phyloP scores from a whole-genome alignment of 2,797 vertebrate species.

The Rhinoraja longicauda region DNA sequence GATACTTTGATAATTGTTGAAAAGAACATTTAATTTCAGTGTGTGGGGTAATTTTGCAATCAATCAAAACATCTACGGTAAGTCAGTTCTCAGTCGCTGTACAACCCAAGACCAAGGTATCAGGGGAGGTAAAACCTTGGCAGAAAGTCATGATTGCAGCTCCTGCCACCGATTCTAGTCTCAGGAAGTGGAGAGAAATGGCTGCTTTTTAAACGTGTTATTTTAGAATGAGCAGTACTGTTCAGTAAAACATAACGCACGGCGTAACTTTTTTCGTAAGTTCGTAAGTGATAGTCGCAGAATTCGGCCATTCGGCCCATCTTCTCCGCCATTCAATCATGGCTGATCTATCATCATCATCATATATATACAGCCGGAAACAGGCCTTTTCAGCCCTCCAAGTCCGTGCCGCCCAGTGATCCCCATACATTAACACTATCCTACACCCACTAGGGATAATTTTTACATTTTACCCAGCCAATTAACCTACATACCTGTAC shows the following conservation, averaged over 20 bases:
- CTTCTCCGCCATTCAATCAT: too few relatives aligned
- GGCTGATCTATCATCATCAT: too few relatives aligned
- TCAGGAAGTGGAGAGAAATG: neutral
- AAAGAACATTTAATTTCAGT: conserved; percentile 18
- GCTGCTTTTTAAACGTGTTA: neutral
- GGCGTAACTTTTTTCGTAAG: neutral
- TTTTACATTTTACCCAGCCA: too few relatives aligned
- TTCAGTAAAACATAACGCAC: neutral
- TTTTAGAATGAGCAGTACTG: neutral
- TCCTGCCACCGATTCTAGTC: neutral
- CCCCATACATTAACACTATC: too few relatives aligned
- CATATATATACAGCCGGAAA: too few relatives aligned
- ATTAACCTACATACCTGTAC: too few relatives aligned
- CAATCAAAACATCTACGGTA: conserved; percentile 13
- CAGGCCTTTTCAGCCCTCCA: too few relatives aligned
- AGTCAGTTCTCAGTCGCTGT: neutral
- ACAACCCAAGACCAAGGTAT: neutral
- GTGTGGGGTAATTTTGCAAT: neutral
- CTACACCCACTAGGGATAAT: too few relatives aligned
- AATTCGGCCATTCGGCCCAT: too few relatives aligned
- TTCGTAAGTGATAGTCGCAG: too few relatives aligned
- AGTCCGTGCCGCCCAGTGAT: too few relatives aligned
- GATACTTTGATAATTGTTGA: conserved; percentile 17
- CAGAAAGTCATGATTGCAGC: neutral
- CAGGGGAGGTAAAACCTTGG: neutral